Base-by-base conservation (phyloP, 2,888 invertebrate species). In the Acrobasis repandana region DNA sequence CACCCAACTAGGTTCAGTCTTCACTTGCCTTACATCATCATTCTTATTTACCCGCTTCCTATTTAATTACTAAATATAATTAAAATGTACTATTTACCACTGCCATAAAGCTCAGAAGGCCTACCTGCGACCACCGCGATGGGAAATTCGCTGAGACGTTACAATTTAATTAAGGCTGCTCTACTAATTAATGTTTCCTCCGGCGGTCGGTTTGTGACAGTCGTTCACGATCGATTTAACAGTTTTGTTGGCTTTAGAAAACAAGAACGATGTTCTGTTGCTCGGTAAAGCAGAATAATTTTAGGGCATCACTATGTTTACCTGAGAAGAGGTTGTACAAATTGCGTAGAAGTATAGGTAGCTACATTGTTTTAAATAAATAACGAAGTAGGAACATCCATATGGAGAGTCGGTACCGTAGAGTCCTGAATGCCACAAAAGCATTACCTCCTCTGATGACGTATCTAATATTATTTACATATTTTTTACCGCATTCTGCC, bases 61-160 rank as follows among this genome's bases (percentile, higher is more conserved):
- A 67, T 71, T 74, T 74, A 69, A 70, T 68, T 71, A 56, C 58
- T 38, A 56, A 59, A 68, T 72, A 71, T 75, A 79, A 75, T 82
- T 80, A 82, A 81, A 79, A 78, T 73, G 75, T 76, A 74, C 74
- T 77, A 71, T 83, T 83, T 81, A 84, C 72, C 70, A 70, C 68
- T 66, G 64, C 72, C 74, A 77, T 84, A 82, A 80, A 82, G 73
- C 70, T 71, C 69, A 72, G 70, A 67, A 73, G 70, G 70, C 74
- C 72, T 77, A 79, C 76, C 71, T 73, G 72, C 61, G 90, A 89
- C 89, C 90, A 88, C 90, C 90, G 66, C 73, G 78, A 71, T 71
- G 70, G 75, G 77, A 84, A 83, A 89, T 89, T 88, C 89, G 89
- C 85, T 90, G 82, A 86, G 82, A 86, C 88, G 90, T 86, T 85